Evolutionary conservation across 2,888 invertebrate genomes (phyloP).

Genomic region (Lucinisca nassula): DNA sequence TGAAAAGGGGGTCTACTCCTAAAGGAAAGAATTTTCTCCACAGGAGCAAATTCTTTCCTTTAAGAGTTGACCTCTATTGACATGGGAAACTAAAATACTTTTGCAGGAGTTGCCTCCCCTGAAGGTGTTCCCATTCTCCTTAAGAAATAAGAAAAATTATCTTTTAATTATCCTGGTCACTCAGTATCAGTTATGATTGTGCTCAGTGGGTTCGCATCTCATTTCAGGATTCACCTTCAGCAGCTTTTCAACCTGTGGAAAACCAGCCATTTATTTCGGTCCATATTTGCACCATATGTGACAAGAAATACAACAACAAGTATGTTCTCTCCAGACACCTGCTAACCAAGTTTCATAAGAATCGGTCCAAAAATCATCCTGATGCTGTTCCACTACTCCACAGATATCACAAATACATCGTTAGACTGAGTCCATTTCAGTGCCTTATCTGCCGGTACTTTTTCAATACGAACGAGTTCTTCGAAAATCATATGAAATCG

Average conservation of each 20-base stretch:
- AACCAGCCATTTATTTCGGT: neutral
- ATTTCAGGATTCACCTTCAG: neutral
- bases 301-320: conserved; percentile 82
- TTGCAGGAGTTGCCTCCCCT: no score
- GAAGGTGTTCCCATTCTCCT: no score
- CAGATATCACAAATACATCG: conserved; percentile 93
- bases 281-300: conserved; percentile 81
- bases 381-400: conserved; percentile 90
- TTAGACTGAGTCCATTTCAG: conserved; percentile 95
- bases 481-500: conserved; percentile 89
- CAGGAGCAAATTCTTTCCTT: no score
- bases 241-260: neutral
- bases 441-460: conserved; percentile 95
- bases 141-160: no score
- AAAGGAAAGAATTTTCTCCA: no score
- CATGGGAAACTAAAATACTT: no score
- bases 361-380: conserved; percentile 90
- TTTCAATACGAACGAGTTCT: conserved; percentile 91
- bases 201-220: no score
- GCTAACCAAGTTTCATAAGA: conserved; percentile 95
- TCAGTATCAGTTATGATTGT: no score
- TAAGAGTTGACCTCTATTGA: no score
- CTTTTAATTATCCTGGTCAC: no score
- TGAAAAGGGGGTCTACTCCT: no score
- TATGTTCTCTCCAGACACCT: conserved; percentile 88